Evolutionary conservation across 2,113 vertebrate genomes (phyloP).

Genomic region (Merops nubicus): DNA sequence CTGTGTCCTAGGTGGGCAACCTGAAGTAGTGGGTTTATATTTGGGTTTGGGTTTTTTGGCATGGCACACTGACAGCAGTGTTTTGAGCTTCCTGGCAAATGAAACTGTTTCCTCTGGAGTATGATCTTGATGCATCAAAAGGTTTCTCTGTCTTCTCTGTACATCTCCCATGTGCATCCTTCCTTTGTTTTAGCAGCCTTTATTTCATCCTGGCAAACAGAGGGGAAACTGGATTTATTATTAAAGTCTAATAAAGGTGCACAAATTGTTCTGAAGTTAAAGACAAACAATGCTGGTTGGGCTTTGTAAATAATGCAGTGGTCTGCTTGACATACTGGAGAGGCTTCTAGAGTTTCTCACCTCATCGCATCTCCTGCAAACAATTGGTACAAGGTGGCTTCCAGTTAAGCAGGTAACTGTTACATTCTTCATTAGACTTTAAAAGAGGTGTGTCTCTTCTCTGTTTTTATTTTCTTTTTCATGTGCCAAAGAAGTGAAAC

Average conservation of each 20-base stretch:
- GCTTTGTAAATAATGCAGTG: constrained; percentile 24
- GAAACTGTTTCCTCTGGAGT: not conserved
- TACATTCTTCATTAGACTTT: not conserved
- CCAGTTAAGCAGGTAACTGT: not conserved
- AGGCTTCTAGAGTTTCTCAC: constrained; percentile 37
- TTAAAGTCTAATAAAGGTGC: not conserved
- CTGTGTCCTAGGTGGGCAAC: not conserved
- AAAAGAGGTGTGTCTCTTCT: not conserved
- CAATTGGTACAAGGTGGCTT: rapidly evolving
- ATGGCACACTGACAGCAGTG: not conserved
- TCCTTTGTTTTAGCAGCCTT: not conserved
- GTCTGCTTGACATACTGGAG: not conserved
- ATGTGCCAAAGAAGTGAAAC: not conserved
- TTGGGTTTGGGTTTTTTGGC: not conserved
- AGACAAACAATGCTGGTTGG: constrained; percentile 12
- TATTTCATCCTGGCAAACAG: not conserved
- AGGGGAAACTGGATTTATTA: not conserved
- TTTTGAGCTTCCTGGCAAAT: not conserved
- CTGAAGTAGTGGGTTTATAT: not conserved
- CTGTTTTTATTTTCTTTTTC: not conserved
- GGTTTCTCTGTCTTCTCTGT: not conserved
- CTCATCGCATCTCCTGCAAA: not conserved
- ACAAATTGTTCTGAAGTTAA: constrained; percentile 16
- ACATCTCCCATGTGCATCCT: not conserved
- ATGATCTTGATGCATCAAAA: not conserved